phyloP scores from a whole-genome alignment of 2,888 invertebrate genomes.

The Acleris laterana region DNA sequence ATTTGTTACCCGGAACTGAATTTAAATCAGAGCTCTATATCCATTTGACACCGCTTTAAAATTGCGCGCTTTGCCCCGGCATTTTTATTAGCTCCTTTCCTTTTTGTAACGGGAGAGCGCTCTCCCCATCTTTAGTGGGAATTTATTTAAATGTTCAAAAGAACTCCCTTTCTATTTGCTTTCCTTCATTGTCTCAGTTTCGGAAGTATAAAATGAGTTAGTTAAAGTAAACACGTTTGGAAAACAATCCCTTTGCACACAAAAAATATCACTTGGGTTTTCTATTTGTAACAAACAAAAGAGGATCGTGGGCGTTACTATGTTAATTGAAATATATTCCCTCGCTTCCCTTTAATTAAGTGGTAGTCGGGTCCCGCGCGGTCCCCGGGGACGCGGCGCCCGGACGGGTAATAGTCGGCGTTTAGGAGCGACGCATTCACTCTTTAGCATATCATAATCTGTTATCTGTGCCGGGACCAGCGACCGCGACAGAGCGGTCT shows the following conservation, averaged over 20 bases:
- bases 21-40: constrained; percentile 56
- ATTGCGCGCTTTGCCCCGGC: constrained; percentile 61
- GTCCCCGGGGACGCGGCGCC: constrained; percentile 66
- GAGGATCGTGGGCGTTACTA: constrained; percentile 53
- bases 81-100: constrained; percentile 77
- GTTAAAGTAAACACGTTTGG: constrained; percentile 51
- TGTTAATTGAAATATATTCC: constrained; percentile 79
- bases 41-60: constrained; percentile 69
- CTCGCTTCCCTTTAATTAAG: constrained; percentile 77
- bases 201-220: constrained; percentile 68
- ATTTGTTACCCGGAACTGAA: constrained; percentile 52
- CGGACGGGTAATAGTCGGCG: constrained; percentile 73
- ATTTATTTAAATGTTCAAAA: constrained; percentile 81
- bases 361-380: constrained; percentile 70
- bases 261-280: constrained; percentile 42
- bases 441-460: constrained; percentile 24
- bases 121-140: constrained; percentile 62
- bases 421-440: constrained; percentile 49
- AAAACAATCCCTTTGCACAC: too few species aligned
- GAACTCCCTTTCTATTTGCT: constrained; percentile 62
- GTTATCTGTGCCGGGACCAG: constrained; percentile 3
- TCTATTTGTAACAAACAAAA: constrained; percentile 60
- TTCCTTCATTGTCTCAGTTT: constrained; percentile 54
- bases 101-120: constrained; percentile 72
- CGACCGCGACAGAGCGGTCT: too few species aligned